These are phyloP conservation scores for Macrosteles quadrilineatus DNA, from an alignment of 1,140 invertebrate species.

Conservation along the genomic window DNA sequence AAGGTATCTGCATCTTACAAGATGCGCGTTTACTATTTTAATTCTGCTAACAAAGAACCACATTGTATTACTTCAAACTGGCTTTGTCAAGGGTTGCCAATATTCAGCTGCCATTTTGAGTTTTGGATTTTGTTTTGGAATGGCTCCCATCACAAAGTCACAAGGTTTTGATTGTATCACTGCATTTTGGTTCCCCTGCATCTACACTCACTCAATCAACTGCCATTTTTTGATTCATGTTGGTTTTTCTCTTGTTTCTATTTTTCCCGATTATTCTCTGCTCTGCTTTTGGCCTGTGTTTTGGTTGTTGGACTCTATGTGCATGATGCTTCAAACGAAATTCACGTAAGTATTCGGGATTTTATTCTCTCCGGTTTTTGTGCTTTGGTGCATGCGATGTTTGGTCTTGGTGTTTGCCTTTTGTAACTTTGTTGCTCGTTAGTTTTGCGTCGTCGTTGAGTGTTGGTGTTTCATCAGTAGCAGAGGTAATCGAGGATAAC, in stretches of 20 bases:
- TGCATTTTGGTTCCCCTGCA: slow-evolving; percentile 31
- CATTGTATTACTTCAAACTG: too few relatives aligned
- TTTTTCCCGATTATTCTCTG: slow-evolving; percentile 71
- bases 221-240: slow-evolving; percentile 44
- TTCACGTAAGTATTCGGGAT: slow-evolving; percentile 72
- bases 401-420: slow-evolving; percentile 12
- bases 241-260: slow-evolving; percentile 57
- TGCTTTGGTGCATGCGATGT: slow-evolving; percentile 35
- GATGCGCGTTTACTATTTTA: too few relatives aligned
- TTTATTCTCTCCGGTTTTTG: slow-evolving; percentile 31
- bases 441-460: not conserved
- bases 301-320: slow-evolving; percentile 68
- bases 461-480: not conserved
- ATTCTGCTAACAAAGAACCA: too few relatives aligned
- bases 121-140: slow-evolving; percentile 1
- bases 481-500: too few relatives aligned
- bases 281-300: slow-evolving; percentile 69
- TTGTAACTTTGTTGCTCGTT: slow-evolving; percentile 1
- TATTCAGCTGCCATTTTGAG: too few relatives aligned
- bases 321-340: slow-evolving; percentile 71
- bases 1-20: too few relatives aligned
- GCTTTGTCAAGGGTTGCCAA: too few relatives aligned
- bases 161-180: not conserved
- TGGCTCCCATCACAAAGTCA: not conserved
- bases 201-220: slow-evolving; percentile 23